phyloP scores from a whole-genome alignment of 2,113 vertebrate species.

The Hyla sarda region DNA sequence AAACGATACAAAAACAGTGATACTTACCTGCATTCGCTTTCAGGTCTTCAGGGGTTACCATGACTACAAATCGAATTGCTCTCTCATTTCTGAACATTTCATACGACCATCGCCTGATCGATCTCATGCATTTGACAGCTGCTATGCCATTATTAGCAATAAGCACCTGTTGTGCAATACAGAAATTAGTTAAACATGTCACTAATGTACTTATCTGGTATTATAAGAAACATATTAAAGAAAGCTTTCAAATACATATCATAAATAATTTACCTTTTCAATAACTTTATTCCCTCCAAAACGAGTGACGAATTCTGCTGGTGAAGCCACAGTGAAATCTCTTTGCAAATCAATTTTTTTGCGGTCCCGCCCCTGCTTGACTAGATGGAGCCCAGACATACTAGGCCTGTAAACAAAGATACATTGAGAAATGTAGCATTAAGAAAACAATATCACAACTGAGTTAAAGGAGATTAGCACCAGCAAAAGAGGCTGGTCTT shows the following conservation, averaged over 20 bases:
- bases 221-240: background rate
- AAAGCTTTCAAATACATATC: no score
- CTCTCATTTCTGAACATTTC: slow-evolving; percentile 99
- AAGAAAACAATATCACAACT: background rate
- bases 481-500: no score
- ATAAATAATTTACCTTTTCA: slow-evolving; percentile 91
- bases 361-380: slow-evolving; percentile 93
- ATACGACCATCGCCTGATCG: slow-evolving; percentile 97
- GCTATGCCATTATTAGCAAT: slow-evolving; percentile 99
- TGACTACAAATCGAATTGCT: slow-evolving; percentile 96
- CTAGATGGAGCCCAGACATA: slow-evolving; percentile 96
- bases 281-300: slow-evolving; percentile 98
- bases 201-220: background rate
- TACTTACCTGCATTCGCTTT: slow-evolving; percentile 94
- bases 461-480: no score
- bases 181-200: background rate
- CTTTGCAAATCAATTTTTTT: slow-evolving; percentile 92
- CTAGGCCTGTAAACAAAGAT: slow-evolving; percentile 81
- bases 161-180: slow-evolving; percentile 81
- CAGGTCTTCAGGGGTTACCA: slow-evolving; percentile 98
- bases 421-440: background rate
- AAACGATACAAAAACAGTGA: background rate
- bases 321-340: slow-evolving; percentile 97
- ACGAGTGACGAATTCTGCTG: slow-evolving; percentile 96
- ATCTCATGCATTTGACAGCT: slow-evolving; percentile 98